These are phyloP conservation scores for Stenopsyche tienmushanensis DNA, from an alignment of 1,140 invertebrate species.

Conservation along the genomic window DNA sequence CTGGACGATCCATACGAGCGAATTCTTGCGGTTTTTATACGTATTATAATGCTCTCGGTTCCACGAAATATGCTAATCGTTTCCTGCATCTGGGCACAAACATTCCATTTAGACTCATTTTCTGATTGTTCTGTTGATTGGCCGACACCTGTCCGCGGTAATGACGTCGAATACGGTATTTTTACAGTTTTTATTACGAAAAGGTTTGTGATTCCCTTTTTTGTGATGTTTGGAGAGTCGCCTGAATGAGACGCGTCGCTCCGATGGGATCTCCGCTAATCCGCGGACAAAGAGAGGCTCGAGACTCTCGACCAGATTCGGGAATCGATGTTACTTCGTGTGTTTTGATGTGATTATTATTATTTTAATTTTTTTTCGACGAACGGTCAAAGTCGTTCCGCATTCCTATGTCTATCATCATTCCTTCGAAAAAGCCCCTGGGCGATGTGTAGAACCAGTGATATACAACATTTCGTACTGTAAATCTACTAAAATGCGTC, in stretches of 20 bases:
- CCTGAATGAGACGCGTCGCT: neutral
- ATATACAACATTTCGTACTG: constrained; percentile 15
- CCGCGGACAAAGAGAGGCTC: neutral
- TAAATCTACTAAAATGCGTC: no score
- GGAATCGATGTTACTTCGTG: constrained; percentile 4
- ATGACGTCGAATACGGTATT: neutral
- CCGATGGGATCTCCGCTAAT: neutral
- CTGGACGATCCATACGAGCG: no score
- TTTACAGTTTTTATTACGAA: neutral
- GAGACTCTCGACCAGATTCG: neutral
- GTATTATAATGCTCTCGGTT: no score
- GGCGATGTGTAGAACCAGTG: constrained; percentile 12
- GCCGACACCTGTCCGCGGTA: no score
- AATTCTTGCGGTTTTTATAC: no score
- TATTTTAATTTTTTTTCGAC: constrained; percentile 18
- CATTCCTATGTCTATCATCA: constrained; percentile 25
- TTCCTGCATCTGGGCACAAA: no score
- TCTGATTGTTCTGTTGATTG: no score
- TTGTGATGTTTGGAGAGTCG: no score
- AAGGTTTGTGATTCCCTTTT: neutral
- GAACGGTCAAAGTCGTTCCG: constrained; percentile 29
- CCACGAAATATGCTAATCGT: no score
- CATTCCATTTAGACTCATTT: no score
- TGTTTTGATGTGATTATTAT: constrained; percentile 23
- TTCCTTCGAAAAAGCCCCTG: constrained; percentile 26